These are phyloP conservation scores for Hetaerina titia DNA, from an alignment of 2,888 invertebrate genomes.

Conservation along the genomic window DNA sequence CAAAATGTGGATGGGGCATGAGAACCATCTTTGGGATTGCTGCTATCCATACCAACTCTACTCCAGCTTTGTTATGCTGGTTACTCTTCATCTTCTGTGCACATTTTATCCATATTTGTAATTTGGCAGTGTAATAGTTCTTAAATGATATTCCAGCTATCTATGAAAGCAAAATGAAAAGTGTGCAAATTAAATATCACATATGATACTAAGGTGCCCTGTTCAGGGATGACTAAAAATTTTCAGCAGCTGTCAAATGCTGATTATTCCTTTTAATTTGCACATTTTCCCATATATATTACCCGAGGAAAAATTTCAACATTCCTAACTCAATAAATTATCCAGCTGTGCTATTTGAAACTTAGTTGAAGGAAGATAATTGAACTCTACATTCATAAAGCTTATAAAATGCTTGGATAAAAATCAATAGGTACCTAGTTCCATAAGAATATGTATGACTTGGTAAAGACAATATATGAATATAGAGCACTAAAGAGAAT, in stretches of 20 bases:
- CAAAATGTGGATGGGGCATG: conserved; percentile 12
- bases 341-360: no score
- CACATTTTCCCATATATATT: no score
- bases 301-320: no score
- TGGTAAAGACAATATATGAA: no score
- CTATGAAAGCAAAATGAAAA: background rate
- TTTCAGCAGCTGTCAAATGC: background rate
- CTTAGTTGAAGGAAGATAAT: no score
- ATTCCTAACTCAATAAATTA: no score
- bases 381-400: no score
- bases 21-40: conserved; percentile 30
- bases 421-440: no score
- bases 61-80: background rate
- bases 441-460: no score
- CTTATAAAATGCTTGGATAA: no score
- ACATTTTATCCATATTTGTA: conserved; percentile 8
- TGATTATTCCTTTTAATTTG: no score
- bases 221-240: background rate
- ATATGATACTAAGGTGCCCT: background rate
- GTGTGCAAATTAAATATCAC: background rate
- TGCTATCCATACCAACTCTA: background rate
- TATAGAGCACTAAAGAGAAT: no score
- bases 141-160: conserved; percentile 26
- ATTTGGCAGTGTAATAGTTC: conserved; percentile 6
- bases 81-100: background rate